Evolutionary conservation across 2,797 vertebrate genomes (phyloP), one percentile per base, ranked within the genome.

Genomic region (Hippocampus kuda): DNA sequence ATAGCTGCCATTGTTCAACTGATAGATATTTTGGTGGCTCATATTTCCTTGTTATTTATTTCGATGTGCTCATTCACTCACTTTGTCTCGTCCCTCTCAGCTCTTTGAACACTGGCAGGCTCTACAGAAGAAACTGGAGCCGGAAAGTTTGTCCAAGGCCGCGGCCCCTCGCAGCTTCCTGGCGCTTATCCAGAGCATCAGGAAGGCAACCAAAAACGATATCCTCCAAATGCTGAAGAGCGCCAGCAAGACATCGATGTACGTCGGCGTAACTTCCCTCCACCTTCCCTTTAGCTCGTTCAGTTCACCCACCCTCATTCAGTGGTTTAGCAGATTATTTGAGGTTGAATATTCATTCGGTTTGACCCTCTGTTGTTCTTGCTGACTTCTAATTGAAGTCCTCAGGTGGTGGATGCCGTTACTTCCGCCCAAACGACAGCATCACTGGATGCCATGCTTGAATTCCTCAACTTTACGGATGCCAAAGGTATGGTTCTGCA

Each of bases 391-490:
- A 11, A 56, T 75, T n/a, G 72, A 78, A 99, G 97, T 69, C 97
- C 95, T 20, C 97, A 98, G 85, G 73, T 96, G 71, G 93, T 99
- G 73, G 97, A 99, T 71, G 93, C 95, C 0, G 88, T 98, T 77
- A 96, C 96, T 5, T 96, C 93, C 0, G 91, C 97, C 66, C 96
- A 99, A 88, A 99, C 97, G 0, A 42, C 87, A n/a, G 92, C 88
- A 53, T 94, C 97, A 0, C 81, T 98, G 72, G 91, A 94, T 20
- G 96, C 97, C 5, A 75, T 98, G 49, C 81, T 98, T 75, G 88
- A 94, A 66, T 97, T 97, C 79, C 84, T 99, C 70, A 94, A 99
- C 90, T 99, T 99, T 81, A 93, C 92, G 5, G 93, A 97, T 61
- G 76, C 87, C 72, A 93, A 91, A 61, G 84, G 87, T 54, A 71